Evolutionary conservation across 2,113 vertebrate genomes (phyloP).

Genomic region (Megaceryle torquata): DNA sequence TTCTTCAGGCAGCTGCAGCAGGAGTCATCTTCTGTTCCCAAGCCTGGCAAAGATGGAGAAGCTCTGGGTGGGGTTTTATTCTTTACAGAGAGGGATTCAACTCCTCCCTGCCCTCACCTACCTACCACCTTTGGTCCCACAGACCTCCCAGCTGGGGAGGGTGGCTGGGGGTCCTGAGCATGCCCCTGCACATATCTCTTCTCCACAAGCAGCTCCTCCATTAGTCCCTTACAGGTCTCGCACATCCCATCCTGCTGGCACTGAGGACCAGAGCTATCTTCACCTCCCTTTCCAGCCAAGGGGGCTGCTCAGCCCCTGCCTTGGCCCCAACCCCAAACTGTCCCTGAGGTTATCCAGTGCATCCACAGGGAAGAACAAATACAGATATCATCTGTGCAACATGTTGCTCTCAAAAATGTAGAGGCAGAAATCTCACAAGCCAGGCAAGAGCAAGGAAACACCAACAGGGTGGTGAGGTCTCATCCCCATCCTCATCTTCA

Average conservation of each 20-base stretch:
- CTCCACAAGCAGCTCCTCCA: not conserved
- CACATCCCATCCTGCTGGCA: not conserved
- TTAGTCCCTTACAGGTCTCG: not conserved
- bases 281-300: not conserved
- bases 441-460: not conserved
- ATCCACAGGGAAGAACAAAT: not conserved
- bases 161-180: not conserved
- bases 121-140: not conserved
- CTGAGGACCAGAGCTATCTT: accelerated
- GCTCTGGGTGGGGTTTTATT: not conserved
- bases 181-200: not conserved
- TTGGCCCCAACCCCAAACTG: not conserved
- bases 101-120: not conserved
- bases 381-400: not conserved
- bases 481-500: not conserved
- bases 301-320: not conserved
- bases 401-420: not conserved
- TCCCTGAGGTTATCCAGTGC: not conserved
- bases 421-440: not conserved
- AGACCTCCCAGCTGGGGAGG: not conserved
- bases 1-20: not conserved
- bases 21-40: accelerated
- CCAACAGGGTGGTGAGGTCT: not conserved
- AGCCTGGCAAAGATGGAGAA: not conserved
- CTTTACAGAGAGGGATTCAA: not conserved